Evolutionary conservation across 2,113 vertebrate genomes (phyloP).

Genomic region (Prolemur simus): DNA sequence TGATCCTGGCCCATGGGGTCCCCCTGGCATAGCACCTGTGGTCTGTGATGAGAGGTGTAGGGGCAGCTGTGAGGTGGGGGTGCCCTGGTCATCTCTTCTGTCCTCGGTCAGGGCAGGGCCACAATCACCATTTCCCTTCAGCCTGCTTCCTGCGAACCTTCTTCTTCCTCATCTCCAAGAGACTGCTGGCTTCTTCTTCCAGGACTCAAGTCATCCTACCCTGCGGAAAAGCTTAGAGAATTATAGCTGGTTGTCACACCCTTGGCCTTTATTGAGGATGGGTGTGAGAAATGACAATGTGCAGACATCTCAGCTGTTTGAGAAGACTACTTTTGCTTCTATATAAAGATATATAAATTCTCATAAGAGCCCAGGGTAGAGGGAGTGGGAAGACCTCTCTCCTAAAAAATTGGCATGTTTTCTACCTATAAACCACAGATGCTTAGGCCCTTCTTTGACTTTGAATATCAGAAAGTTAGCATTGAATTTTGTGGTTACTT

Average conservation of each 20-base stretch:
- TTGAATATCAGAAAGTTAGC: background rate
- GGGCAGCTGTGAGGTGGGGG: background rate
- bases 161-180: background rate
- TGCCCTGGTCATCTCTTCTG: too few relatives aligned
- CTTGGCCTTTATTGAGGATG: background rate
- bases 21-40: background rate
- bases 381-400: background rate
- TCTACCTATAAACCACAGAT: background rate
- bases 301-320: background rate
- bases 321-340: background rate
- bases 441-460: background rate
- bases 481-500: background rate
- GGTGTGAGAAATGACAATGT: background rate
- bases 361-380: background rate
- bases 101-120: background rate
- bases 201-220: background rate
- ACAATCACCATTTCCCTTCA: background rate
- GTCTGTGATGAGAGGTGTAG: background rate
- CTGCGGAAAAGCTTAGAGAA: background rate
- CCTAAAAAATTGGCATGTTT: background rate
- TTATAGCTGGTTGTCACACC: background rate
- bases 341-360: background rate
- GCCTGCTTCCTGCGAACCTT: background rate
- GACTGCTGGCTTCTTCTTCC: background rate
- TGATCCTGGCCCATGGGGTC: fast-evolving